Conservation (phyloP, 2,113 vertebrate species). For the Xenopus borealis region DNA sequence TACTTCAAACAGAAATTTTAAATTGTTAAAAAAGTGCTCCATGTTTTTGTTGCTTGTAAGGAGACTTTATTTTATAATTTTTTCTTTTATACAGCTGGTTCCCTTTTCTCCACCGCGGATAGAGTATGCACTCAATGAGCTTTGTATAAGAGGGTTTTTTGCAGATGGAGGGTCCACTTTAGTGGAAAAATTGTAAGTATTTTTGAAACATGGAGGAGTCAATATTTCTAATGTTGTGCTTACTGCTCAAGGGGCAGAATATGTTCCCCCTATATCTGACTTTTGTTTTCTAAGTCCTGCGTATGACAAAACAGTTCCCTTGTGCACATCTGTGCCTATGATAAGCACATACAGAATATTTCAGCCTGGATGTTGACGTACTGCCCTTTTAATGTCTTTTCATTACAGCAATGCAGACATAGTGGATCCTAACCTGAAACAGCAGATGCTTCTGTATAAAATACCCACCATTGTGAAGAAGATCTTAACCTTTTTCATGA, state of each 20-base stretch:
- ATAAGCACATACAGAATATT: no score
- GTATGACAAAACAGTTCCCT: no score
- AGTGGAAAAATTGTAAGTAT: constrained; percentile 65
- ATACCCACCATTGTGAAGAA: not conserved
- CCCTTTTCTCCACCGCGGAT: constrained; percentile 57
- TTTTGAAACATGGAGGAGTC: not conserved
- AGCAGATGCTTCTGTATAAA: not conserved
- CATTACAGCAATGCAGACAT: constrained; percentile 21
- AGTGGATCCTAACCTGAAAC: constrained; percentile 29
- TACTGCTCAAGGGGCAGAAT: no score
- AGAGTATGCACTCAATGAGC: constrained; percentile 30
- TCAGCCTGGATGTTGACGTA: no score
- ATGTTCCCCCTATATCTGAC: no score
- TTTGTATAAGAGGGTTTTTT: constrained; percentile 40
- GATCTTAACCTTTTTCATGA: constrained; percentile 10
- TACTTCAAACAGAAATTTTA: no score
- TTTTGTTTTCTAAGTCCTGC: no score
- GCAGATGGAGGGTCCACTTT: constrained; percentile 58
- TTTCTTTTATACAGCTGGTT: constrained; percentile 57
- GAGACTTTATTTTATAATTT: not conserved
- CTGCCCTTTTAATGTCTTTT: not conserved
- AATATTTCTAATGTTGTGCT: no score
- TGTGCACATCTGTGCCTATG: no score
- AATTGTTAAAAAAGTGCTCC: no score
- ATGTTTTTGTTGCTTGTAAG: no score